A percentile compares a stretch with the other conserved stretches of the same genome.
phyloP scores from a whole-genome alignment of 2,113 vertebrate genomes.

The Corvus cornix region DNA sequence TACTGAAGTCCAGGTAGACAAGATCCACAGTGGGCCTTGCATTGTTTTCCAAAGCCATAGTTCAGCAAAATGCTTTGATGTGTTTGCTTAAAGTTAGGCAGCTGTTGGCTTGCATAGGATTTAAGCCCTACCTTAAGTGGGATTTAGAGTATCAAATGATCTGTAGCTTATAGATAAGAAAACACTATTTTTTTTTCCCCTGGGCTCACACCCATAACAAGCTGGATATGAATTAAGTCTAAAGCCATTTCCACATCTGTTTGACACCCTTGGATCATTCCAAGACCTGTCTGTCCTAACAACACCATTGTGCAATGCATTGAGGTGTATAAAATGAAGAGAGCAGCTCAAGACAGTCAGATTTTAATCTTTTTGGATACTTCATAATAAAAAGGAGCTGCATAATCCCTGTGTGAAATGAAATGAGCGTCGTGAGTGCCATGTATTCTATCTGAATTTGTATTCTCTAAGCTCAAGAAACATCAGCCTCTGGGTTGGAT shows the following conservation, averaged over 20 bases:
- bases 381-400: not conserved
- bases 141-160: not conserved
- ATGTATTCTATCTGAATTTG: not conserved
- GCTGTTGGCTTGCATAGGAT: not conserved
- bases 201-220: accelerated
- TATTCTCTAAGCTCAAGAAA: not conserved
- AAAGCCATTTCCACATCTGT: not conserved
- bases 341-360: not conserved
- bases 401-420: not conserved
- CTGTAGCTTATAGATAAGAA: not conserved
- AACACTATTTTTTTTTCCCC: not conserved
- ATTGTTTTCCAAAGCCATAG: not conserved
- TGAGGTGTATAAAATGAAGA: not conserved
- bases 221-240: not conserved
- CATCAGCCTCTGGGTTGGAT: not conserved
- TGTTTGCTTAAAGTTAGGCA: not conserved
- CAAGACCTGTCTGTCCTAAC: not conserved
- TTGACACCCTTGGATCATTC: not conserved
- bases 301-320: not conserved
- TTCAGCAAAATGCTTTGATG: not conserved
- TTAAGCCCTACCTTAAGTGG: not conserved
- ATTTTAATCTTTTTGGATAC: not conserved
- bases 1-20: not conserved
- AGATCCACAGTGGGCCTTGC: not conserved
- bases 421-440: accelerated